Evolutionary conservation across 1,140 invertebrate genomes (phyloP).

Genomic region (Drosophila simulans): DNA sequence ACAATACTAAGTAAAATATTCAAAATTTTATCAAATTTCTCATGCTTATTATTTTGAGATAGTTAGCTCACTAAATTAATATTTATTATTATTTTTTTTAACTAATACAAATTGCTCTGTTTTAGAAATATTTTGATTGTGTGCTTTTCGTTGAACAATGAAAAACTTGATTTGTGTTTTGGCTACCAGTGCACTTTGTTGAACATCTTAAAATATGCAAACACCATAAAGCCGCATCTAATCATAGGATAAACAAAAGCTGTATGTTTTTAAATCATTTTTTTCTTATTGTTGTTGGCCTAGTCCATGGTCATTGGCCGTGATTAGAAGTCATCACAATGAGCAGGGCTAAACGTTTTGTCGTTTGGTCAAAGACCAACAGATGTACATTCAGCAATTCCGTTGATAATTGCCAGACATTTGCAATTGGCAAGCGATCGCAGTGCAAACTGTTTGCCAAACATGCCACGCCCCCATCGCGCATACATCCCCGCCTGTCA

Average conservation of each 20-base stretch:
- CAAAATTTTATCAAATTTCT: too few species aligned
- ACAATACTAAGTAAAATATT: too few species aligned
- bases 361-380: conserved; percentile 39
- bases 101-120: too few species aligned
- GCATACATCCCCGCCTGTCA: background rate
- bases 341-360: conserved; percentile 48
- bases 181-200: background rate
- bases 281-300: background rate
- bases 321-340: conserved; percentile 45
- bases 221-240: background rate
- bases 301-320: conserved; percentile 24
- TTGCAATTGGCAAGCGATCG: conserved; percentile 57
- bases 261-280: background rate
- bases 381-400: conserved; percentile 15
- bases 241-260: background rate
- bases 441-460: conserved; percentile 60
- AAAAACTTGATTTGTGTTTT: too few species aligned
- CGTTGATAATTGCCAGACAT: conserved; percentile 45
- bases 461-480: conserved; percentile 21
- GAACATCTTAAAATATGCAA: background rate
- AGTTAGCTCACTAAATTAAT: too few species aligned
- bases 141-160: too few species aligned
- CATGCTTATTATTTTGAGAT: too few species aligned
- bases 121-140: too few species aligned
- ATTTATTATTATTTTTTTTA: too few species aligned